Base-by-base conservation (phyloP, 1,140 invertebrate genomes). In the Ctenoplectra terminalis region DNA sequence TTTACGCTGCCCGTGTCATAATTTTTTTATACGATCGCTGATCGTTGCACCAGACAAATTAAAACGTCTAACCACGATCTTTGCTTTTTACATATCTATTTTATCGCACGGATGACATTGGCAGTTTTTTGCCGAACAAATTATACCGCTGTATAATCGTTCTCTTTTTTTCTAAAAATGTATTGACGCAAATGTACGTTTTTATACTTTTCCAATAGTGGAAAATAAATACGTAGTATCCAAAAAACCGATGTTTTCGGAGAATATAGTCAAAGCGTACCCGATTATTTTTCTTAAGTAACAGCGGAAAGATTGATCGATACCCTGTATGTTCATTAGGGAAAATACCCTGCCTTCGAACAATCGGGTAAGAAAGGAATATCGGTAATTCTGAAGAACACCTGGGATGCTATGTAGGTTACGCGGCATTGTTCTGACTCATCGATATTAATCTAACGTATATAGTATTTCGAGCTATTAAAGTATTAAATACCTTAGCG, bases 361-460 rank as follows among this genome's bases (percentile, higher is more conserved):
- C 20, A 56, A 56, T n/a, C 54, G 54, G 8, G 23, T n/a, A n/a
- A 56, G 26, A n/a, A 4, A 26, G 23, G 54, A 26, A 56, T 29
- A 56, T 56, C n/a, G 54, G 54, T 29, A n/a, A 56, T 56, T 56
- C 54, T n/a, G 26, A 56, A 56, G 54, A 34, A 15, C 58, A 60
- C 58, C 58, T 60, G 29, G 13, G 58, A 60, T 31, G 58, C 29
- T 60, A 60, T 60, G 31, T 60, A 60, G 58, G 58, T 34, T 60
- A 34, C 58, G 58, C 29, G 58, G 58, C 58, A 60, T 63, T 40
- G n/a, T 46, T 29, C 40, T 64, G n/a, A 43, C 23, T n/a, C n/a
- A 46, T 64, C 63, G 11, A 17, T 26, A n/a, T 34, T 40, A 26
- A 70, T 54, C 23, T n/a, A 37, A 15, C 29, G 23, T 37, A 50